Conservation (phyloP, 2,113 vertebrate species). For the Syrmaticus mikado region DNA sequence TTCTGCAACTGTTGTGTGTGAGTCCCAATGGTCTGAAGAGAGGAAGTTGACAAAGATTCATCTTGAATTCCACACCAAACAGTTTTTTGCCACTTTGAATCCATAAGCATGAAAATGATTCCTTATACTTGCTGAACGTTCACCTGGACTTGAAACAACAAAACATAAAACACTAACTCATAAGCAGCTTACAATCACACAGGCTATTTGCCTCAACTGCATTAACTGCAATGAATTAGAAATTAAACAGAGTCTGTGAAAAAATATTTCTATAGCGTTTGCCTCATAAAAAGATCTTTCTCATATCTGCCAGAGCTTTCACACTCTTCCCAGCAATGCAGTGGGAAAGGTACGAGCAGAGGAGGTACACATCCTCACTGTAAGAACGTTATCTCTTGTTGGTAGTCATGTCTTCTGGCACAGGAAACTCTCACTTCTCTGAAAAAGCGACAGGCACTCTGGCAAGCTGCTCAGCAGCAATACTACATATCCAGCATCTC, state of each 20-base stretch:
- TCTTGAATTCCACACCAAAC: neutral
- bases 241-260: neutral
- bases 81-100: neutral
- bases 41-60: fast-evolving
- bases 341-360: neutral
- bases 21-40: neutral
- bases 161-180: neutral
- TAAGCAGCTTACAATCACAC: neutral
- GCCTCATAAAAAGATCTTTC: neutral
- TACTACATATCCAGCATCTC: neutral
- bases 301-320: neutral
- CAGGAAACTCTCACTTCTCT: neutral
- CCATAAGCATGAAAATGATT: neutral
- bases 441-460: neutral
- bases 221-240: neutral
- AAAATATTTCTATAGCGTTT: neutral
- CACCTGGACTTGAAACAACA: neutral
- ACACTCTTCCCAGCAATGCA: neutral
- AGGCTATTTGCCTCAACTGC: neutral
- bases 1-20: neutral
- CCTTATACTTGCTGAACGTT: neutral
- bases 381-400: neutral
- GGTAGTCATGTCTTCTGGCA: neutral
- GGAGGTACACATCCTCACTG: neutral
- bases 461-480: neutral